phyloP scores from a whole-genome alignment of 30 jellyfish, hydroid and myxozoan genomes.

The Hydractinia echinata region DNA sequence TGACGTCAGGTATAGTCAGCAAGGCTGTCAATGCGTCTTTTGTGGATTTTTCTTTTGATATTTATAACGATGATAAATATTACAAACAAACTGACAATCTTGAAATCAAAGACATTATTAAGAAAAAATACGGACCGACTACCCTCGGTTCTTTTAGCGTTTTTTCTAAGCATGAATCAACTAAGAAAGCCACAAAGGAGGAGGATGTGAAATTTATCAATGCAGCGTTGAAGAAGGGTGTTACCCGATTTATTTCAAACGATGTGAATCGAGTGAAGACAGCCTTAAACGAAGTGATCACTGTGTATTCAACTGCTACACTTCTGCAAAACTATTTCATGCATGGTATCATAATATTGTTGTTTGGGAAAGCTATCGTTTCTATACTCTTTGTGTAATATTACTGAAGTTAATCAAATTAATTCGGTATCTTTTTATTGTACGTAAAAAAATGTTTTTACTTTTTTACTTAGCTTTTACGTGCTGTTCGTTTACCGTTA shows the following conservation, averaged over 20 bases:
- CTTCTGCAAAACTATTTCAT: not conserved
- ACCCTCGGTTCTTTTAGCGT: slow-evolving; percentile 22
- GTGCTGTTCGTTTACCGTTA: too few species aligned
- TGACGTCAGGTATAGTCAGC: slow-evolving; percentile 63
- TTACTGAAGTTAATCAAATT: too few species aligned
- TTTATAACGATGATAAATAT: slow-evolving; percentile 43
- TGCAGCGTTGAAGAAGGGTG: not conserved
- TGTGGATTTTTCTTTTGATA: slow-evolving; percentile 53
- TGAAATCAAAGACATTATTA: not conserved
- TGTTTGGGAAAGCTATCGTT: not conserved
- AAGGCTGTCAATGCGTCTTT: slow-evolving; percentile 75
- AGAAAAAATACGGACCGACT: not conserved
- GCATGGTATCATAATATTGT: not conserved
- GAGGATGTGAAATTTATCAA: slow-evolving; percentile 18
- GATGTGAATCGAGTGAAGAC: slow-evolving; percentile 35
- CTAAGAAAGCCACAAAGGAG: slow-evolving; percentile 2
- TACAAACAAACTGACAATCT: slow-evolving; percentile 19
- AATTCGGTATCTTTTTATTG: too few species aligned
- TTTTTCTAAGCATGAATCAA: not conserved
- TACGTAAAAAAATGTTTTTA: too few species aligned
- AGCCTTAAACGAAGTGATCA: slow-evolving; percentile 11
- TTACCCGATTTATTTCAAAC: slow-evolving; percentile 12
- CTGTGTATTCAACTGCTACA: not conserved
- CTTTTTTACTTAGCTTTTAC: too few species aligned
- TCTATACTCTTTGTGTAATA: not conserved